phyloP scores from a whole-genome alignment of 2,113 vertebrate genomes.

The Chionomys nivalis region DNA sequence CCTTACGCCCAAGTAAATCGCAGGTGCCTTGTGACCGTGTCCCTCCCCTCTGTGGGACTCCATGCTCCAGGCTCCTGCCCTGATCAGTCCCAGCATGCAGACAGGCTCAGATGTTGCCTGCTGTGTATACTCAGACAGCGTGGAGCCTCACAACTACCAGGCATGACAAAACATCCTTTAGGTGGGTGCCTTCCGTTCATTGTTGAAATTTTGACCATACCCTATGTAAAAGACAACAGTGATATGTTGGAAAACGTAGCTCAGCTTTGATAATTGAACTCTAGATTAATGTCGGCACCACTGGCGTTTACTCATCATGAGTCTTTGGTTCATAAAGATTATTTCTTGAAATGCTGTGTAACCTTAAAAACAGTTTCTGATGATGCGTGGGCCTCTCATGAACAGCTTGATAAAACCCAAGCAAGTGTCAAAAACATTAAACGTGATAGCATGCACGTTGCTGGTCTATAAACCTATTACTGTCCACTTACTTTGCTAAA shows the following conservation, averaged over 20 bases:
- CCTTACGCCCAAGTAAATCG: background rate
- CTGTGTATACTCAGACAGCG: background rate
- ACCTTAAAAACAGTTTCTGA: background rate
- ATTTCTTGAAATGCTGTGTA: background rate
- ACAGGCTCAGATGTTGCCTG: background rate
- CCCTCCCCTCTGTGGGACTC: too few species aligned
- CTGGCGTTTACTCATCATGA: background rate
- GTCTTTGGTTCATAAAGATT: slow-evolving; percentile 23
- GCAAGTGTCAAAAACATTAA: background rate
- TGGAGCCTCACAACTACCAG: background rate
- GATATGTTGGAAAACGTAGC: background rate
- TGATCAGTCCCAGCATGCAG: fast-evolving
- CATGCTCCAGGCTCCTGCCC: background rate
- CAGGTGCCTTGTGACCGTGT: background rate
- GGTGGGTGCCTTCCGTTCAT: background rate
- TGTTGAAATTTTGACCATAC: background rate
- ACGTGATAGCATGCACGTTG: background rate
- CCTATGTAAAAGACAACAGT: background rate
- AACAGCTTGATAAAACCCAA: background rate
- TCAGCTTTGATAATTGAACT: slow-evolving; percentile 32
- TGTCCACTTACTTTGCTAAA: background rate
- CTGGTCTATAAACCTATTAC: background rate
- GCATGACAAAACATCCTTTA: background rate
- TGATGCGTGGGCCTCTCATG: background rate
- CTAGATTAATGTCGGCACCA: background rate